Conservation (phyloP, 2,113 vertebrate species). For the Opisthocomus hoazin region DNA sequence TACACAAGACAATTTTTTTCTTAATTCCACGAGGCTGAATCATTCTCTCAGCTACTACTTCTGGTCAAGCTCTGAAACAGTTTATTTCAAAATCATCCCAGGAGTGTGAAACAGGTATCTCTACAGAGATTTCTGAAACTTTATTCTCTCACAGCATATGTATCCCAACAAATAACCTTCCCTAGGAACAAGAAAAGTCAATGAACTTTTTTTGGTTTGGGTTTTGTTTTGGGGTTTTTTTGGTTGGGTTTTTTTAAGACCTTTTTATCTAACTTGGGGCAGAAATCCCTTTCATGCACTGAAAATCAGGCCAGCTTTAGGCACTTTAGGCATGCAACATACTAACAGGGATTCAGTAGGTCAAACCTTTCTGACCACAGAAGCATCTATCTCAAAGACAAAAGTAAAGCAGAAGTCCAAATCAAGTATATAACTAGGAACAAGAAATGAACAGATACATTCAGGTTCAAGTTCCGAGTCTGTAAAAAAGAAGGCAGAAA, state of each 20-base stretch:
- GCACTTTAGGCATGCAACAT: neutral
- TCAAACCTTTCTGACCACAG: neutral
- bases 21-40: neutral
- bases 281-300: neutral
- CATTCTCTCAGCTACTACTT: neutral
- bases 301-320: neutral
- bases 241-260: neutral
- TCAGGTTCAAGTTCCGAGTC: neutral
- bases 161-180: neutral
- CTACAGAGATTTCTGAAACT: neutral
- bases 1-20: neutral
- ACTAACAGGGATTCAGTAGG: accelerated
- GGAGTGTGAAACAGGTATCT: neutral
- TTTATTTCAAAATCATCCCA: neutral
- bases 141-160: neutral
- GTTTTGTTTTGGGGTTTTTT: too few relatives aligned
- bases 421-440: neutral
- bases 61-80: neutral
- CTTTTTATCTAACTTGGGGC: neutral
- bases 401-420: neutral
- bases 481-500: neutral
- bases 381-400: neutral
- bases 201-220: neutral
- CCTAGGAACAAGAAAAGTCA: neutral
- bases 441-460: neutral